Evolutionary conservation across 2,113 vertebrate genomes (phyloP), one percentile per base, ranked within the genome.

Genomic region (Oreochromis spilurus): DNA sequence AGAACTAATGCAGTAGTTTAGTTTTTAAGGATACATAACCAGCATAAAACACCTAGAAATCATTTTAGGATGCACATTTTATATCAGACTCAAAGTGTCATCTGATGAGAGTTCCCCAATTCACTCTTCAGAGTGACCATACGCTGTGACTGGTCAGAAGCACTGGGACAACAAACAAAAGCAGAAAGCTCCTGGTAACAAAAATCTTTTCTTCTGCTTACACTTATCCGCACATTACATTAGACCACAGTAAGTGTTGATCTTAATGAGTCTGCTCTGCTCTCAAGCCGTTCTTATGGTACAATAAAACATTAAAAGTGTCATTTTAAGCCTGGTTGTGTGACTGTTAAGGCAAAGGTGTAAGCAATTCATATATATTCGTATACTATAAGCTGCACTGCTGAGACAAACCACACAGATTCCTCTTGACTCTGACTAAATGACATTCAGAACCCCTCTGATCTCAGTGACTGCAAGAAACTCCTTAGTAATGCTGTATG

Each of bases 161-260:
- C 36, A 70, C 65, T 12, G 5, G n/a, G 38, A 70, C 38, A 43
- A 43, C 65, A 70, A 70, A 70, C n/a, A 24, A 70, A 70, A 70
- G n/a, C 12, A 70, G n/a, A 70, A 70, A 70, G 65, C 21, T 72
- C 21, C 34, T 67, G 19, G 11, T 40, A 21, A 67, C 62, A 67
- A 67, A 38, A 21, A 13, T 21, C 2, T 38, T 67, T 38, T 21
- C 34, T 8, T 21, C 34, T 67, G 0, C 60, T 67, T 38, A 21
- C 34, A 67, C 60, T 67, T 38, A 21, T 8, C 2, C 0, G 9
- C 60, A 67, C 34, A 38, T 67, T 67, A 38, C 60, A 21, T 65
- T 38, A 65, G 60, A 21, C 60, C 19, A 65, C 60, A 38, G 19
- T 65, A 65, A 65, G 2, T 65, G 31, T 0, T 36, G 31, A 36